Base-by-base conservation (phyloP, 2,113 vertebrate species). In the Atrichornis clamosus region DNA sequence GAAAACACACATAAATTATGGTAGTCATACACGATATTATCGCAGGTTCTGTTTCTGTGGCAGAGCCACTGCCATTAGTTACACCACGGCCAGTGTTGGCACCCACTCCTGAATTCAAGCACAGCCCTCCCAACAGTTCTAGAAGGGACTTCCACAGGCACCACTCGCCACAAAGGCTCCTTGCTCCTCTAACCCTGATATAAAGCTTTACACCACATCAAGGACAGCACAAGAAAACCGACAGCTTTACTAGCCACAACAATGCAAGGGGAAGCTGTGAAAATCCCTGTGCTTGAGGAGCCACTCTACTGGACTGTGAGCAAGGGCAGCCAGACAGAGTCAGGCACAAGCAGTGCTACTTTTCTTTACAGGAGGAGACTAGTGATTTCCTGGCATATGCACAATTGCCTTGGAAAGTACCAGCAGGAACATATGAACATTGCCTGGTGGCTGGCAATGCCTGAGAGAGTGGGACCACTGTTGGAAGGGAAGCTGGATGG, bases 381-480 rank as follows among this genome's bases (percentile, higher is more conserved):
- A 84, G 67, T 28, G 46, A 85, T 76, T 85, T 73, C 73, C 78
- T 74, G 70, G 89, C 67, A 67, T 19, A 33, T 9, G 42, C 41
- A 53, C 58, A 73, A 53, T 53, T 2, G 17, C 68, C 82, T 47
- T 37, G 74, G 44, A 72, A 90, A 83, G 63, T 15, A 65, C 76
- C 3, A 7, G 39, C 35, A 94, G 42, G 58, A 82, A 85, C 9
- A 62, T 30, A 52, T 2, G 42, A 91, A 30, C 28, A 2, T 10
- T 87, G 59, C 72, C 85, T 33, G 56, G 68, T 67, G 41, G 35
- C 56, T 90, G 88, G 83, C 82, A 81, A 19, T 72, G 82, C 30
- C 47, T 27, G n/a, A 46, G 53, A 55, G 47, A 0, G 0, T 41
- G 33, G 58, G 47, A 77, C 20, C 47, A 9, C 3, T 0, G 0